These are phyloP conservation scores for Yponomeuta evonymella DNA, from an alignment of 2,888 invertebrate species.

Conservation along the genomic window DNA sequence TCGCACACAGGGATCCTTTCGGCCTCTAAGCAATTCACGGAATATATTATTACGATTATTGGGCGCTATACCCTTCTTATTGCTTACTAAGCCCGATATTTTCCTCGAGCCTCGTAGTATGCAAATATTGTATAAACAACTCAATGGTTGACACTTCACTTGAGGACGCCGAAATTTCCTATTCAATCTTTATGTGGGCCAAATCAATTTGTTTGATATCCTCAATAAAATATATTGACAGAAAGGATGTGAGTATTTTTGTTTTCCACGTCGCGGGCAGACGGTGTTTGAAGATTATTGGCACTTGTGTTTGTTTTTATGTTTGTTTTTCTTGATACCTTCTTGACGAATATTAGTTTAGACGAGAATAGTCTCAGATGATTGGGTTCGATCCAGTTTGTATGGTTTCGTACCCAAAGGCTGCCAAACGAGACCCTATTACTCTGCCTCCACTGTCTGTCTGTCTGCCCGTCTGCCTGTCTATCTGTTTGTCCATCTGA, in stretches of 20 bases:
- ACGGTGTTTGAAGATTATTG: background rate
- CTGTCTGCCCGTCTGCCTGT: no score
- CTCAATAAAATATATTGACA: background rate
- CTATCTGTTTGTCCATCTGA: no score
- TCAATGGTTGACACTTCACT: background rate
- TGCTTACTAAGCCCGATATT: constrained; percentile 15
- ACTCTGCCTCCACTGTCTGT: no score
- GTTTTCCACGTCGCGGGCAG: background rate
- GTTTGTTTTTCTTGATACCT: background rate
- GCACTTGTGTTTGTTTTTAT: background rate
- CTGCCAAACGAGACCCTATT: no score
- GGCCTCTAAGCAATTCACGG: constrained; percentile 2
- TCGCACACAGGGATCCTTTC: constrained; percentile 11
- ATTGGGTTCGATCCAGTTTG: background rate
- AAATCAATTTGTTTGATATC: constrained; percentile 10
- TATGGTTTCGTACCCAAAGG: no score
- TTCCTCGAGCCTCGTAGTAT: constrained; percentile 7
- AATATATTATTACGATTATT: constrained; percentile 17
- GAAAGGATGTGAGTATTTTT: background rate
- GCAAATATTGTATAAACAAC: constrained; percentile 14
- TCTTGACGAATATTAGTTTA: background rate
- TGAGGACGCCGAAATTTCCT: constrained; percentile 1
- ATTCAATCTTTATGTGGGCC: constrained; percentile 5
- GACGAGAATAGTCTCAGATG: background rate
- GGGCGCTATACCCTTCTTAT: constrained; percentile 14